phyloP scores from a whole-genome alignment of 2,113 vertebrate species.

The Brachyhypopomus gauderio region DNA sequence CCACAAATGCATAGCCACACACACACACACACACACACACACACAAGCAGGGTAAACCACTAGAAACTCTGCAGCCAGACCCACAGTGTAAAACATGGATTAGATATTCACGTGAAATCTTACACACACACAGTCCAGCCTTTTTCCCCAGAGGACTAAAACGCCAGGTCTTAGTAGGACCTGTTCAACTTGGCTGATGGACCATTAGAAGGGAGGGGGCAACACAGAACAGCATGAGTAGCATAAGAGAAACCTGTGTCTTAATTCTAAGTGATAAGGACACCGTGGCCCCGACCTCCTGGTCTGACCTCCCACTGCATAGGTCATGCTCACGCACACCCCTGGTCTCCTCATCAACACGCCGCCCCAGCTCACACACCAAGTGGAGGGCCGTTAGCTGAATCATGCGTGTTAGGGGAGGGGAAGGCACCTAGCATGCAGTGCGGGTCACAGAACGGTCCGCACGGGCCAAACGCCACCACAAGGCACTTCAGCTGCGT shows the following conservation, averaged over 20 bases:
- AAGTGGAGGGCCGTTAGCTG: background rate
- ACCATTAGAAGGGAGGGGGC: background rate
- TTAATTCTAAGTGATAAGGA: background rate
- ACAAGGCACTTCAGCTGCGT: too few relatives aligned
- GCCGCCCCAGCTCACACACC: too few relatives aligned
- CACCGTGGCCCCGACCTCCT: background rate
- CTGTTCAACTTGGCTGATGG: too few relatives aligned
- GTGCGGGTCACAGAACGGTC: too few relatives aligned
- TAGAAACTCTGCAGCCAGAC: slow-evolving; percentile 46
- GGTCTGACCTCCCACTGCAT: background rate
- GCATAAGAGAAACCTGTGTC: too few relatives aligned
- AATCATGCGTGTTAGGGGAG: background rate
- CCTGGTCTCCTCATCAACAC: background rate
- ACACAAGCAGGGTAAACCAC: slow-evolving; percentile 49
- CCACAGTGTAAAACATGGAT: slow-evolving; percentile 51
- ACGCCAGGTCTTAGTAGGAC: slow-evolving; percentile 18
- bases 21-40: slow-evolving; percentile 39
- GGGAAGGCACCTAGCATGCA: background rate
- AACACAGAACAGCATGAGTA: background rate
- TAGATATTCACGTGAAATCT: slow-evolving; percentile 37
- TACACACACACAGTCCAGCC: slow-evolving; percentile 4
- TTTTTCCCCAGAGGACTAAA: slow-evolving; percentile 21
- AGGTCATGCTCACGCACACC: background rate
- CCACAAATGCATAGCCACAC: slow-evolving; percentile 45
- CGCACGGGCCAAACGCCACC: too few relatives aligned